Percentiles rank a stretch among this genome's conserved stretches.
Conservation (phyloP, 2,113 vertebrate species). For the Malurus melanocephalus region DNA sequence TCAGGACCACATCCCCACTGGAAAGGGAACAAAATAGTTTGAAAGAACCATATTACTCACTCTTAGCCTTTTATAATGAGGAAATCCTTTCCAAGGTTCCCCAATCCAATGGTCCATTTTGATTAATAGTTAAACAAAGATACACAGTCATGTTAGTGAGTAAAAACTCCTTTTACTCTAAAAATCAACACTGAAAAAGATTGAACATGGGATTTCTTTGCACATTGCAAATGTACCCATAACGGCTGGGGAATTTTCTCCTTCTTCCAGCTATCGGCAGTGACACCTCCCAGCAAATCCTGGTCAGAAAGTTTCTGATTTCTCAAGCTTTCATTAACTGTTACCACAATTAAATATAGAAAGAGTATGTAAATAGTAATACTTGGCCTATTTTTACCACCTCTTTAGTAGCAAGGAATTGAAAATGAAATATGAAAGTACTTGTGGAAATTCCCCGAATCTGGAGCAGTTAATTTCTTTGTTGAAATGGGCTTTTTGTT, state of each 20-base stretch:
- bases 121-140: neutral
- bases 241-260: neutral
- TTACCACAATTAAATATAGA: neutral
- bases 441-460: neutral
- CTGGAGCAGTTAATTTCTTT: neutral
- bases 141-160: accelerated
- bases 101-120: neutral
- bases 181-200: neutral
- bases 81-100: neutral
- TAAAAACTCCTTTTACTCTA: neutral
- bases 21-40: neutral
- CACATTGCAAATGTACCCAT: neutral
- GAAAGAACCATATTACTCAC: neutral
- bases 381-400: neutral
- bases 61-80: neutral
- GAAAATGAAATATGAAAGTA: conserved; percentile 4
- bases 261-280: neutral
- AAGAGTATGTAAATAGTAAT: neutral
- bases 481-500: neutral
- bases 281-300: neutral
- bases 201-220: neutral
- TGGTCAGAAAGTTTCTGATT: neutral
- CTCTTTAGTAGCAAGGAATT: neutral
- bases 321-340: neutral
- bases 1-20: neutral